phyloP scores from a whole-genome alignment of 2,797 vertebrate genomes.

The Pristis pectinata region DNA sequence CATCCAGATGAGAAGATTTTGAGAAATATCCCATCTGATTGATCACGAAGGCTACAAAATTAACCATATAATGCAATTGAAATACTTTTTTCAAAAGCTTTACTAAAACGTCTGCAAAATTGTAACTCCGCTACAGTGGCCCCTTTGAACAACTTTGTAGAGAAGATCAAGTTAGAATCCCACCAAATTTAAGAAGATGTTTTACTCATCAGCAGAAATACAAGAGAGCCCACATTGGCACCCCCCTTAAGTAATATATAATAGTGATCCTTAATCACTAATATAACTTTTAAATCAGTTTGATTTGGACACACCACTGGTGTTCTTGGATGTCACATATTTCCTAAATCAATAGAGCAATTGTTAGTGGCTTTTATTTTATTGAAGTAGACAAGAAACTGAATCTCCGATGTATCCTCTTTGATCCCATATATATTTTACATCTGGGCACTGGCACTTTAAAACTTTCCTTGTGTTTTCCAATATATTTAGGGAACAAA shows the following conservation, averaged over 20 bases:
- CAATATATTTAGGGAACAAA: background rate
- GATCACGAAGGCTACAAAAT: background rate
- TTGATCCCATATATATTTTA: background rate
- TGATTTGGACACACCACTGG: background rate
- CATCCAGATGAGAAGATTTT: too few species aligned
- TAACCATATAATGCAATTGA: background rate
- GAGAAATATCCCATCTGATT: too few species aligned
- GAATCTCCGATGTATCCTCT: background rate
- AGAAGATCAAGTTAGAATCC: background rate
- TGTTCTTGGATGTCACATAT: background rate
- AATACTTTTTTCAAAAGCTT: background rate
- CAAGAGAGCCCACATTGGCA: background rate
- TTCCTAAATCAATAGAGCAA: background rate
- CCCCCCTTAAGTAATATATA: background rate
- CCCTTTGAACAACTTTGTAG: background rate
- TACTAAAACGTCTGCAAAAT: background rate
- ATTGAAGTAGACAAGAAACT: background rate
- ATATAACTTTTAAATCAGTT: background rate
- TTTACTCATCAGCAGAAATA: background rate
- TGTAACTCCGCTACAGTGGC: background rate
- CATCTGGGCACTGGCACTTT: background rate
- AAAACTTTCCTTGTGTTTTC: conserved; percentile 8
- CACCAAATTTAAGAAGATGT: background rate
- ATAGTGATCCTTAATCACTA: background rate
- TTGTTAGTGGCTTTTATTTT: background rate